Conservation (phyloP, 2,888 invertebrate genomes). For the Neocrepidodera transversa region DNA sequence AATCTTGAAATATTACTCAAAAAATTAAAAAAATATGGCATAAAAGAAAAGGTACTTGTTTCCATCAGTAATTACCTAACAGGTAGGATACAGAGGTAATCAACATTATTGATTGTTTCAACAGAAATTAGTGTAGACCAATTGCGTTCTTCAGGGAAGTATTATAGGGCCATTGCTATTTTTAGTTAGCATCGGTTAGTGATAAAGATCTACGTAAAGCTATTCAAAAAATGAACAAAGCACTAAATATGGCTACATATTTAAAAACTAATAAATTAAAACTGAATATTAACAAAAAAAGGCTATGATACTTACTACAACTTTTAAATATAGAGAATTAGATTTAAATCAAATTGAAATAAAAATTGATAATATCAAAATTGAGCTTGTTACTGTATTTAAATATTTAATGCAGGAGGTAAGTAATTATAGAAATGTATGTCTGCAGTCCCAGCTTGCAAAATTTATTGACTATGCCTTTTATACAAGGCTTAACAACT, state of each 20-base stretch:
- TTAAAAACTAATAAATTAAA: not conserved
- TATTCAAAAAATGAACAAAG: no score
- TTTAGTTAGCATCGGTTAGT: not conserved
- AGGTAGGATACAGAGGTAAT: slow-evolving; percentile 7
- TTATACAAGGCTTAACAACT: no score
- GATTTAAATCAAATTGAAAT: slow-evolving; percentile 17
- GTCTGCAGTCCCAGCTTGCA: no score
- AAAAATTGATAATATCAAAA: not conserved
- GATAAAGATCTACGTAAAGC: no score
- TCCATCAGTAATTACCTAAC: slow-evolving; percentile 5
- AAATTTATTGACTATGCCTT: no score
- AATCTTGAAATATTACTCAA: no score
- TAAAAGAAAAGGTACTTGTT: no score
- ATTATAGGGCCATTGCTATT: no score
- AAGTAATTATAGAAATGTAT: no score
- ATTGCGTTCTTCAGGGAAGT: not conserved
- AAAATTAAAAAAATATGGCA: no score
- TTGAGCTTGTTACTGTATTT: slow-evolving; percentile 10
- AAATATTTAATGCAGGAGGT: no score
- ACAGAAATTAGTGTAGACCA: not conserved
- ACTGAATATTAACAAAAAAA: not conserved
- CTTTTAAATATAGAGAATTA: slow-evolving; percentile 4
- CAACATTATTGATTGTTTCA: not conserved
- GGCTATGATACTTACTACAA: not conserved
- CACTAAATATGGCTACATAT: no score